These are phyloP conservation scores for Lepus europaeus DNA, from an alignment of 2,113 vertebrate genomes.

Conservation along the genomic window DNA sequence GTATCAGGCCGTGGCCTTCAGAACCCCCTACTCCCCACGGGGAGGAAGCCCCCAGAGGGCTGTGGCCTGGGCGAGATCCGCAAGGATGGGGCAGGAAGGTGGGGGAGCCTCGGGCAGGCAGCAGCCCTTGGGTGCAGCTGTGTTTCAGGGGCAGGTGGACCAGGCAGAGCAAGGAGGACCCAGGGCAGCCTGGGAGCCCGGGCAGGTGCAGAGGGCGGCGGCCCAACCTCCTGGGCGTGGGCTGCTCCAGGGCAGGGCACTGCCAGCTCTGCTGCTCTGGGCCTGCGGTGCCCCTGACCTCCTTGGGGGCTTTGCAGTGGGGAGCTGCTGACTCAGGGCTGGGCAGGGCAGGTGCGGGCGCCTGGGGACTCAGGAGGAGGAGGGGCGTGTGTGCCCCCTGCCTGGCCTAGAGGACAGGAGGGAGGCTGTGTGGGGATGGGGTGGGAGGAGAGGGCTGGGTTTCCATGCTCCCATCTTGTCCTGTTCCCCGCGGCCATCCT, in stretches of 20 bases:
- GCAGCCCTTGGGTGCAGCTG: background rate
- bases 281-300: no score
- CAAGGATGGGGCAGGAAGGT: background rate
- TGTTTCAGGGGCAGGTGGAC: background rate
- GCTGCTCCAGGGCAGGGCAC: background rate
- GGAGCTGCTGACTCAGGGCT: background rate
- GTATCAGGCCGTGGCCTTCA: background rate
- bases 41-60: background rate
- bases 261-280: background rate
- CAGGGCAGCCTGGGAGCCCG: background rate
- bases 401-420: no score
- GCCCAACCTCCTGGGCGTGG: fast-evolving
- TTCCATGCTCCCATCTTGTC: no score
- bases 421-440: no score
- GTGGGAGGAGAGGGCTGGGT: no score
- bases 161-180: no score
- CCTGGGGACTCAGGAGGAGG: no score
- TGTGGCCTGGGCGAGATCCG: background rate
- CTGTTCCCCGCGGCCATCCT: no score
- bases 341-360: no score
- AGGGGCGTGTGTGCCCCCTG: no score
- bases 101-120: background rate
- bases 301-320: no score
- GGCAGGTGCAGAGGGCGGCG: background rate
- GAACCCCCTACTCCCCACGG: background rate